These are phyloP conservation scores for Orientallactaga bullata DNA, from an alignment of 2,113 vertebrate genomes.

Conservation along the genomic window DNA sequence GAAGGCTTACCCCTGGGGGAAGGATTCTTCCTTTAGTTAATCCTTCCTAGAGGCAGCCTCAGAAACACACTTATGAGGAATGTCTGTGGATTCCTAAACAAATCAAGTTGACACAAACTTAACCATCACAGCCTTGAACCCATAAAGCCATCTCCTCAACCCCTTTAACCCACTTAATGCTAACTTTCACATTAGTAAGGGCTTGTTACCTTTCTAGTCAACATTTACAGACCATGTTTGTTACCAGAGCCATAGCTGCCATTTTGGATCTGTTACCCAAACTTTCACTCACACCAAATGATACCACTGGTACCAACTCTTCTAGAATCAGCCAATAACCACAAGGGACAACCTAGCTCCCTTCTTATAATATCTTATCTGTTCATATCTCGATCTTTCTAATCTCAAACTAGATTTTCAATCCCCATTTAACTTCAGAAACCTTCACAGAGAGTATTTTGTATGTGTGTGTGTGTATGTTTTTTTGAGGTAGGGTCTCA, in stretches of 20 bases:
- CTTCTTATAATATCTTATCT: background rate
- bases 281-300: background rate
- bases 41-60: too few relatives aligned
- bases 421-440: slow-evolving; percentile 11
- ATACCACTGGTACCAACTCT: background rate
- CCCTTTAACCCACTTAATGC: background rate
- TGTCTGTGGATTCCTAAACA: too few relatives aligned
- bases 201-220: background rate
- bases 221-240: background rate
- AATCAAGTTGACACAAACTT: too few relatives aligned
- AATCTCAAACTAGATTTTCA: background rate
- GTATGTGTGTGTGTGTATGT: too few relatives aligned
- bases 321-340: background rate
- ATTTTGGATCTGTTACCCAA: background rate
- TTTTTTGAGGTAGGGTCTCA: too few relatives aligned
- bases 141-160: background rate
- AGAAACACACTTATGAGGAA: too few relatives aligned
- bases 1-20: too few relatives aligned
- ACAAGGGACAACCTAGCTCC: background rate
- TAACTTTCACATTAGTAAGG: background rate
- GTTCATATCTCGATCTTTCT: background rate
- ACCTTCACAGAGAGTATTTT: background rate
- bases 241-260: background rate
- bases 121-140: too few relatives aligned
- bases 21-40: too few relatives aligned